These are phyloP conservation scores for Vandiemenella viatica DNA, from an alignment of 2,888 invertebrate genomes.

Conservation along the genomic window DNA sequence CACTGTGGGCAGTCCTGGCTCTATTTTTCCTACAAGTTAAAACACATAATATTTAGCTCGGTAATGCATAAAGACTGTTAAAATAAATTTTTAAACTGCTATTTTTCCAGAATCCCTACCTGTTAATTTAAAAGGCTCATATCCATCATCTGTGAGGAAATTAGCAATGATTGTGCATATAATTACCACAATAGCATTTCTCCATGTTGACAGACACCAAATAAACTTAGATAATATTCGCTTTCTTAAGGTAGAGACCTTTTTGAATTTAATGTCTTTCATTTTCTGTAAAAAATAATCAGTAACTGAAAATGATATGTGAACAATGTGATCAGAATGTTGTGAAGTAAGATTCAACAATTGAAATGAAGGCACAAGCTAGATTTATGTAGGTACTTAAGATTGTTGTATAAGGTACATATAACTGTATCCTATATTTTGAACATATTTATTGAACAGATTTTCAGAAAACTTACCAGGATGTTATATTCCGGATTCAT, in stretches of 20 bases:
- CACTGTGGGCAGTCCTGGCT: slow-evolving; percentile 43
- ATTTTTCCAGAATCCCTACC: too few species aligned
- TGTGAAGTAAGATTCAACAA: too few species aligned
- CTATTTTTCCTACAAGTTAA: slow-evolving; percentile 26
- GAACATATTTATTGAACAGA: too few species aligned
- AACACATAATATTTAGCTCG: background rate
- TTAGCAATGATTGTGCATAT: slow-evolving; percentile 41
- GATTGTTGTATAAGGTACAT: too few species aligned
- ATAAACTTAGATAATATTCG: slow-evolving; percentile 21
- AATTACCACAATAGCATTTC: slow-evolving; percentile 56
- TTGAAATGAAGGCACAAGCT: too few species aligned
- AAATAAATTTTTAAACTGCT: slow-evolving; percentile 2
- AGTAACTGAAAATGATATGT: too few species aligned
- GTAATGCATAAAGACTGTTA: background rate
- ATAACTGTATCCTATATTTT: too few species aligned
- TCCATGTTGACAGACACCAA: slow-evolving; percentile 48
- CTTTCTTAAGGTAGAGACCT: slow-evolving; percentile 17
- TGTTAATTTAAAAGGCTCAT: slow-evolving; percentile 41
- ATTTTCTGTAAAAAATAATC: slow-evolving; percentile 33
- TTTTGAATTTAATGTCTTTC: slow-evolving; percentile 35
- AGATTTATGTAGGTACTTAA: too few species aligned
- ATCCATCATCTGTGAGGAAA: slow-evolving; percentile 32
- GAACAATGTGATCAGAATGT: too few species aligned
- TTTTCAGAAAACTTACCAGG: too few species aligned
- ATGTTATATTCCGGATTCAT: too few species aligned